A percentile compares a stretch with the other conserved stretches of the same genome.
These are phyloP conservation scores for Gymnopithys bicolor DNA, from an alignment of 2,797 vertebrate species.

Conservation along the genomic window DNA sequence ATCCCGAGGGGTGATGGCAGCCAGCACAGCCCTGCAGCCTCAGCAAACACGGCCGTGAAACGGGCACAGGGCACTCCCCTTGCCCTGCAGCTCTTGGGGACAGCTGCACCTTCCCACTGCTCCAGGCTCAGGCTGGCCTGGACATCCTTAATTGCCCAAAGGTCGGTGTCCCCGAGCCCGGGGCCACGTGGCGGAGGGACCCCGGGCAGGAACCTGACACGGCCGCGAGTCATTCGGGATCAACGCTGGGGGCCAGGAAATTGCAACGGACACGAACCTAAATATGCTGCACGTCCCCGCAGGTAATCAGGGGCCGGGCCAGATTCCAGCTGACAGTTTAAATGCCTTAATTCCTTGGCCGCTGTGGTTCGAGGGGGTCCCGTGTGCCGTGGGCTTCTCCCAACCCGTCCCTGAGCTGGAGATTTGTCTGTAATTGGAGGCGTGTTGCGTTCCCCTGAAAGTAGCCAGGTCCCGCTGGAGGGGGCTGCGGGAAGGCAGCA, in stretches of 20 bases:
- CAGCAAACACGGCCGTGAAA: fast-evolving
- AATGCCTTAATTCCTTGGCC: constrained; percentile 87
- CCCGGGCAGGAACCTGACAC: constrained; percentile 1
- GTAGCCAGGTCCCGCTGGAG: constrained; percentile 83
- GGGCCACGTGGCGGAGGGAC: constrained; percentile 57
- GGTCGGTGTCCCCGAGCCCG: constrained; percentile 4
- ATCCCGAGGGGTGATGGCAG: fast-evolving
- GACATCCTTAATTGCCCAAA: constrained; percentile 57
- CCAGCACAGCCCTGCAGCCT: fast-evolving
- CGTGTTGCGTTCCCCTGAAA: constrained; percentile 82
- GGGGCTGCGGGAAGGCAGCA: constrained; percentile 86
- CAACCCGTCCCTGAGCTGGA: constrained; percentile 48
- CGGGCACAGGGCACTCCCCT: background rate
- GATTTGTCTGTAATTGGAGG: constrained; percentile 75
- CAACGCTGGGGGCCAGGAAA: constrained; percentile 89
- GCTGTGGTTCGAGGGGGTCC: constrained; percentile 74
- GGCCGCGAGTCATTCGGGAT: constrained; percentile 82
- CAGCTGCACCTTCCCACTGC: background rate
- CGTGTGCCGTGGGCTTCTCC: constrained; percentile 64
- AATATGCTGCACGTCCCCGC: constrained; percentile 85
- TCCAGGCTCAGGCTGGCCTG: background rate
- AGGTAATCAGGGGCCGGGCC: constrained; percentile 88
- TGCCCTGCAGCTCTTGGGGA: fast-evolving
- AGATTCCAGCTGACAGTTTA: constrained; percentile 91
- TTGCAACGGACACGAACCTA: constrained; percentile 89